These are phyloP conservation scores for Doryteuthis pealeii DNA, from an alignment of 1,140 invertebrate species.

Conservation along the genomic window DNA sequence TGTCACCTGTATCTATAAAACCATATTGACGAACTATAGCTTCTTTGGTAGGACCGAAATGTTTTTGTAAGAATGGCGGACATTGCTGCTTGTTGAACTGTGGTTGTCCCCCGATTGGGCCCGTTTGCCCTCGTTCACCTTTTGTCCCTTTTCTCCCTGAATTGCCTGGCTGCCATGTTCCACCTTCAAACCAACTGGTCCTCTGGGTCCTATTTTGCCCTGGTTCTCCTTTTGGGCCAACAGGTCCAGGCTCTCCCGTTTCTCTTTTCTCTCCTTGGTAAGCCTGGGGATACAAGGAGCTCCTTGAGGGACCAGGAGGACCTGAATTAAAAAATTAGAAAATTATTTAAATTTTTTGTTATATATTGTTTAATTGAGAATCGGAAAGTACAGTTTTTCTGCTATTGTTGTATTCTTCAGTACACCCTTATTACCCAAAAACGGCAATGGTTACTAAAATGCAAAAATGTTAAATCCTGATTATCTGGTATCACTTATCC, in stretches of 20 bases:
- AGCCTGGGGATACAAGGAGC: not conserved
- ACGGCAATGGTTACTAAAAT: too few species aligned
- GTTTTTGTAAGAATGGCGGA: constrained; percentile 33
- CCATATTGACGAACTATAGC: constrained; percentile 31
- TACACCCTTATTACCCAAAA: too few species aligned
- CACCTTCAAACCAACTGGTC: not conserved
- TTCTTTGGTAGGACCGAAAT: constrained; percentile 37
- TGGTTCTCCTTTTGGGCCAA: constrained; percentile 11
- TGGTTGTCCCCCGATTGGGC: too few species aligned
- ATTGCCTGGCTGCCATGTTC: not conserved
- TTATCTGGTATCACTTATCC: too few species aligned
- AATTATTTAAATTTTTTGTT: too few species aligned
- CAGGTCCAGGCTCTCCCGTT: too few species aligned
- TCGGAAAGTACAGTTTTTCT: too few species aligned
- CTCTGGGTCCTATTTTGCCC: not conserved
- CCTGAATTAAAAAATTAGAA: not conserved
- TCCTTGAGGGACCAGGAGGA: constrained; percentile 11
- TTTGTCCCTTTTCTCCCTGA: not conserved
- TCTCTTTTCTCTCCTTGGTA: too few species aligned
- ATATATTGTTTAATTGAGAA: too few species aligned
- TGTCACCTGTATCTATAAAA: constrained; percentile 32
- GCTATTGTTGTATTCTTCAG: too few species aligned
- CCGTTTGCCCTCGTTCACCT: constrained; percentile 3
- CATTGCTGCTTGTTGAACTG: constrained; percentile 29
- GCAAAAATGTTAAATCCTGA: too few species aligned